Conservation (phyloP, 2,888 invertebrate genomes). For the Tenthredo amoena region DNA sequence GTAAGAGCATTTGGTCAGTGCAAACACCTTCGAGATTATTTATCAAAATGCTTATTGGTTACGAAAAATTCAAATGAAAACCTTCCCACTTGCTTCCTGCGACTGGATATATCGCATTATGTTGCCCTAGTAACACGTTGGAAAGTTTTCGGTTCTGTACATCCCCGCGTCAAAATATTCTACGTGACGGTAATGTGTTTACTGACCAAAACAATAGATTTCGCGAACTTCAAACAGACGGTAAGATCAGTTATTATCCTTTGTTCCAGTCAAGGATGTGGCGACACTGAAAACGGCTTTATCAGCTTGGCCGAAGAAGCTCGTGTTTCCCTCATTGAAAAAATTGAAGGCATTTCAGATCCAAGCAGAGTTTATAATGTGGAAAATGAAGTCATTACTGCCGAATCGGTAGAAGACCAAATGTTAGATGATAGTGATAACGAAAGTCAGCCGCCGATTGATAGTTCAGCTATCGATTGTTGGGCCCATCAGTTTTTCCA, state of each 20-base stretch:
- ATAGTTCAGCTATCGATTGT: not conserved
- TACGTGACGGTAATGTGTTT: slow-evolving; percentile 13
- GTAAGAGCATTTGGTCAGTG: slow-evolving; percentile 51
- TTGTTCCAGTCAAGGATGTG: not conserved
- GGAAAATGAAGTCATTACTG: not conserved
- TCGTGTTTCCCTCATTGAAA: slow-evolving; percentile 10
- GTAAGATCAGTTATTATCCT: slow-evolving; percentile 22
- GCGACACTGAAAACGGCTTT: not conserved
- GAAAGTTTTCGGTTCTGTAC: not conserved
- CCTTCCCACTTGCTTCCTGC: not conserved
- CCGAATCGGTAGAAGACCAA: not conserved
- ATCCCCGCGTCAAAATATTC: slow-evolving; percentile 23
- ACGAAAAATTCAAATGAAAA: not conserved
- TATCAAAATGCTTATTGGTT: not conserved
- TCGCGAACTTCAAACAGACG: not conserved
- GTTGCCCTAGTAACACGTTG: slow-evolving; percentile 9
- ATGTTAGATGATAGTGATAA: not conserved
- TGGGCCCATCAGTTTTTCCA: slow-evolving; percentile 30
- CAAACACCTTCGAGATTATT: not conserved
- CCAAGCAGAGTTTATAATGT: not conserved
- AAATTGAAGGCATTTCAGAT: slow-evolving; percentile 15
- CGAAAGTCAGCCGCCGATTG: not conserved
- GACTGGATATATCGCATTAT: slow-evolving; percentile 29
- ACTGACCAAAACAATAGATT: slow-evolving; percentile 13
- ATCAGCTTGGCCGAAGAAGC: slow-evolving; percentile 30